These are phyloP conservation scores for Caenorhabditis sp. DNA, from an alignment of 2,888 invertebrate genomes.

Conservation along the genomic window DNA sequence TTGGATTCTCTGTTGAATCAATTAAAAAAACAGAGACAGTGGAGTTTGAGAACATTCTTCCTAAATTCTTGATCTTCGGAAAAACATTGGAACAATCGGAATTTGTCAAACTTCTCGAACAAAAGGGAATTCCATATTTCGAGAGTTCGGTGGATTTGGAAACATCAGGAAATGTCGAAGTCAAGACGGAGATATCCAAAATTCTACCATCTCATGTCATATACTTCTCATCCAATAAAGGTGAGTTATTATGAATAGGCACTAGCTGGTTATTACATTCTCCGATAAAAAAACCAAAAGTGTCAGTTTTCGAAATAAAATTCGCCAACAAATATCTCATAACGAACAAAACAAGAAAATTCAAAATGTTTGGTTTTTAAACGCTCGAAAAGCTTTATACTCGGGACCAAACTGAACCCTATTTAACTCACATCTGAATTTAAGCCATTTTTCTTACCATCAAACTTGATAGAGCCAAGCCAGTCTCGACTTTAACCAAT, in stretches of 20 bases:
- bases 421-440: no score
- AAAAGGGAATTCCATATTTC: constrained; percentile 8
- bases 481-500: no score
- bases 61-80: constrained; percentile 21
- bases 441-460: no score
- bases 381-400: no score
- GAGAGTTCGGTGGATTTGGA: constrained; percentile 24
- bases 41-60: constrained; percentile 1
- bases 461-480: no score
- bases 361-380: no score
- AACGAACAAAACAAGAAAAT: no score
- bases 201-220: constrained; percentile 37
- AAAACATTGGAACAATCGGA: background rate
- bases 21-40: background rate
- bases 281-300: no score
- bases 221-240: constrained; percentile 26
- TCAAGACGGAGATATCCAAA: constrained; percentile 21
- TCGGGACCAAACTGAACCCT: no score
- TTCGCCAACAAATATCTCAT: no score
- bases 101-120: constrained; percentile 16
- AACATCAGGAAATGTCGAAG: constrained; percentile 22
- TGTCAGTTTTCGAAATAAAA: no score
- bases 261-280: no score
- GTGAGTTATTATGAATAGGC: background rate
- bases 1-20: background rate